Evolutionary conservation across 2,888 invertebrate species (phyloP).

Genomic region (Mythimna lalbum): DNA sequence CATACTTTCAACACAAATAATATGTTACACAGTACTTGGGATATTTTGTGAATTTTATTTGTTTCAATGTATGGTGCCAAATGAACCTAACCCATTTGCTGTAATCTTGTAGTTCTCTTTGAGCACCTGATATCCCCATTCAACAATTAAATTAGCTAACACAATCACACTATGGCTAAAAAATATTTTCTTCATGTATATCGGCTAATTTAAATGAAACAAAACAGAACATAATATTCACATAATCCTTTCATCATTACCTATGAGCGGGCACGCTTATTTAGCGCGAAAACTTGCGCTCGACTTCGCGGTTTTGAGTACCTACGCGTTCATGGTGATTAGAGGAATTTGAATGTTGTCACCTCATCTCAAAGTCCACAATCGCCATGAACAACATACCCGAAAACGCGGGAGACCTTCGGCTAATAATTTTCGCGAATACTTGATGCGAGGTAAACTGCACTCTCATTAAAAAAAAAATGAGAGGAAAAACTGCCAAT

Average conservation of each 20-base stretch:
- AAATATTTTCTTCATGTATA: conserved; percentile 43
- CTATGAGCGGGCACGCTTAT: conserved; percentile 20
- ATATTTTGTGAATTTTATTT: conserved; percentile 42
- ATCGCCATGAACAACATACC: conserved; percentile 1
- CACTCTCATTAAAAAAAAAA: conserved; percentile 42
- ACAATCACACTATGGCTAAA: conserved; percentile 57
- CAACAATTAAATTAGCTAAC: conserved; percentile 47
- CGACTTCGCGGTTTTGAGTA: background rate
- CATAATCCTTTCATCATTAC: conserved; percentile 34
- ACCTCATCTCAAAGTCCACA: conserved; percentile 8
- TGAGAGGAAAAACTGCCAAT: conserved; percentile 45
- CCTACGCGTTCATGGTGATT: conserved; percentile 3
- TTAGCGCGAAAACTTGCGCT: background rate
- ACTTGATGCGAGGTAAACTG: conserved; percentile 45
- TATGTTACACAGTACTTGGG: conserved; percentile 55
- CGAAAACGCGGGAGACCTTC: background rate
- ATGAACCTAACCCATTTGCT: conserved; percentile 9
- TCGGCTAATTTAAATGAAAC: conserved; percentile 46
- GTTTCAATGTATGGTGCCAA: conserved; percentile 38
- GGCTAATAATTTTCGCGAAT: conserved; percentile 12
- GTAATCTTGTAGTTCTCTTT: conserved; percentile 17
- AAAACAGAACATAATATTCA: conserved; percentile 45
- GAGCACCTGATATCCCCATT: conserved; percentile 54
- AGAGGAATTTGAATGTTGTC: conserved; percentile 6
- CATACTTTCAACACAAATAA: conserved; percentile 74